These are phyloP conservation scores for Nannoperca australis DNA, from an alignment of 2,797 vertebrate genomes.

Conservation along the genomic window DNA sequence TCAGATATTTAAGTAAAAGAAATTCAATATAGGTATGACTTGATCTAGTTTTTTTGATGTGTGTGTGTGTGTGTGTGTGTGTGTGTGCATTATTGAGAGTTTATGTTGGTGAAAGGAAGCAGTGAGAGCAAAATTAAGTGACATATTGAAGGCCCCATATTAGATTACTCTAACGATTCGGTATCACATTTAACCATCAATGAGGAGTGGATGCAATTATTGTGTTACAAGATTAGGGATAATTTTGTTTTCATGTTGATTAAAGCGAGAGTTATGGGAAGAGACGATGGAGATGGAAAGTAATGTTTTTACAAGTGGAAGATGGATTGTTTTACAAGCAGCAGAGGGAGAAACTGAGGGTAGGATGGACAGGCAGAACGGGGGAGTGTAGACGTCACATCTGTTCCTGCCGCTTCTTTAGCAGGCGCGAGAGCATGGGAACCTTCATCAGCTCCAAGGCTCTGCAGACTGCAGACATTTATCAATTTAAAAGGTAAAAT, in stretches of 20 bases:
- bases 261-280: constrained; percentile 55
- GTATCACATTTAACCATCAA: constrained; percentile 59
- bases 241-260: constrained; percentile 63
- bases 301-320: constrained; percentile 75
- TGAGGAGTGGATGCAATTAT: constrained; percentile 53
- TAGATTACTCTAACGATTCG: constrained; percentile 48
- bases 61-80: not conserved
- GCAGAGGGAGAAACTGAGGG: constrained; percentile 58
- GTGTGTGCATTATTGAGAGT: not conserved
- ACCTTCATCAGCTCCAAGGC: constrained; percentile 61
- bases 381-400: constrained; percentile 82
- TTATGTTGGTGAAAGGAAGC: not conserved
- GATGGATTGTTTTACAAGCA: constrained; percentile 77
- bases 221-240: constrained; percentile 36
- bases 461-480: constrained; percentile 56
- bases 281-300: constrained; percentile 40
- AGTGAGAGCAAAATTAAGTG: constrained; percentile 28
- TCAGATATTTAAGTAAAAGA: not conserved
- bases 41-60: not conserved
- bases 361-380: constrained; percentile 42
- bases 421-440: constrained; percentile 74
- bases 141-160: constrained; percentile 58
- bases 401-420: constrained; percentile 82
- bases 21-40: not conserved
- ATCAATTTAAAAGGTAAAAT: constrained; percentile 58